phyloP scores from a whole-genome alignment of 23 tunicate species.

The Halocynthia aurantium region DNA sequence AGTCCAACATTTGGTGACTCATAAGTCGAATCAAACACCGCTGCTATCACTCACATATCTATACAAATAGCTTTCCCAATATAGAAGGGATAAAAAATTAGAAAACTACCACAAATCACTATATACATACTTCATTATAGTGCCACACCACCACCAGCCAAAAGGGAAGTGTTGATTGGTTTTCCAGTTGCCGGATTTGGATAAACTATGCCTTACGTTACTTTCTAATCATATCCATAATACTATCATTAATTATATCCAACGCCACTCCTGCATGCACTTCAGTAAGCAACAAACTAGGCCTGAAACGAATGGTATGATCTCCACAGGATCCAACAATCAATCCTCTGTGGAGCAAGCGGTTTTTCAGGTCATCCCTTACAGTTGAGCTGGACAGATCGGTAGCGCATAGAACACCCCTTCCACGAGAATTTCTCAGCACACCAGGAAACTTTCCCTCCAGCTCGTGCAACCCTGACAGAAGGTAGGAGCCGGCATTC shows the following conservation, averaged over 20 bases:
- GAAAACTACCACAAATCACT: no score
- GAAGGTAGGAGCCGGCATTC: slow-evolving; percentile 19
- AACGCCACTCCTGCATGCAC: slow-evolving; percentile 46
- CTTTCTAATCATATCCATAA: no score
- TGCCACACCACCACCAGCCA: no score
- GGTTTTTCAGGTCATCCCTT: slow-evolving; percentile 14
- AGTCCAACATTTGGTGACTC: no score
- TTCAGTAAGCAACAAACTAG: slow-evolving; percentile 46
- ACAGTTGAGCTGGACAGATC: slow-evolving; percentile 32
- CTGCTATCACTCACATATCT: no score
- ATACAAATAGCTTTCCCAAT: no score
- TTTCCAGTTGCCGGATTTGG: no score
- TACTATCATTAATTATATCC: slow-evolving; percentile 27
- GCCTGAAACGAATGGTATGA: slow-evolving; percentile 62
- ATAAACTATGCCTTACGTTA: no score
- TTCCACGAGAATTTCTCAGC: slow-evolving; percentile 29
- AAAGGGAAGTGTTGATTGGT: no score
- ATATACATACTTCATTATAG: no score
- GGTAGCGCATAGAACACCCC: slow-evolving; percentile 34
- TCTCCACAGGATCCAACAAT: slow-evolving; percentile 70
- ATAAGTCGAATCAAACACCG: no score
- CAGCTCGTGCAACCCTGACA: slow-evolving; percentile 23
- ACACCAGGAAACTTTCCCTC: slow-evolving; percentile 28
- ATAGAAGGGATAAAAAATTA: no score
- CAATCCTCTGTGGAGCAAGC: slow-evolving; percentile 17